Base-by-base conservation (phyloP, 1,140 invertebrate genomes). In the Steinernema khuongi region DNA sequence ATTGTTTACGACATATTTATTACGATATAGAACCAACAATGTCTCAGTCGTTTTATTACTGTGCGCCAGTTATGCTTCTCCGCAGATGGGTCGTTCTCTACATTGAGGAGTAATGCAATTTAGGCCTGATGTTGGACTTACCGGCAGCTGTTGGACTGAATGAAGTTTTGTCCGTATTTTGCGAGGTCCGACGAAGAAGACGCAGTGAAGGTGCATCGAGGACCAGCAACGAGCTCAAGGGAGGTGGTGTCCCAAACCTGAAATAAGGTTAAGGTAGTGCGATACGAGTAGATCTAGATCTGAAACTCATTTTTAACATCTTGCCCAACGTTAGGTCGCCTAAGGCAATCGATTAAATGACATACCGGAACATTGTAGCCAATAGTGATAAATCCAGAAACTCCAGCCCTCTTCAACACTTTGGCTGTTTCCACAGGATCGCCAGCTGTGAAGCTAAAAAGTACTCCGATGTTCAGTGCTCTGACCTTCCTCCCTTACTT, bases 401-500 rank as follows among this genome's bases (percentile, higher is more conserved):
- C 4, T 60, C 50, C 50, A 11, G 50, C 14, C 22, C 22, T 7
- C 50, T 26, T 60, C 7, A n/a, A n/a, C n/a, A n/a, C n/a, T n/a
- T n/a, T n/a, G n/a, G n/a, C n/a, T n/a, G n/a, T n/a, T n/a, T n/a
- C n/a, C 7, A 22, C 36, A 41, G 7, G 50, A 17, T 60, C 4
- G 50, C 50, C 14, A 14, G 7, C 7, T 60, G 50, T 60, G 50
- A 60, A 60, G 4, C 50, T 60, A 26, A 17, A 60, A 7, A 7
- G n/a, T 11, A n/a, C 7, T 7, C n/a, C n/a, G 7, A 41, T 41
- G 7, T n/a, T 41, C 7, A 41, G n/a, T 41, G 7, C 7, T n/a
- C n/a, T 41, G 7, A n/a, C 36, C n/a, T n/a, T 11, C 7, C 7
- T 7, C n/a, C n/a, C 29, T 71, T 29, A 75, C 70, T 75, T 72